A percentile compares a stretch with the other conserved stretches of the same genome.
These are phyloP conservation scores for Alloplasta piceator DNA, from an alignment of 2,888 invertebrate genomes.

Conservation along the genomic window DNA sequence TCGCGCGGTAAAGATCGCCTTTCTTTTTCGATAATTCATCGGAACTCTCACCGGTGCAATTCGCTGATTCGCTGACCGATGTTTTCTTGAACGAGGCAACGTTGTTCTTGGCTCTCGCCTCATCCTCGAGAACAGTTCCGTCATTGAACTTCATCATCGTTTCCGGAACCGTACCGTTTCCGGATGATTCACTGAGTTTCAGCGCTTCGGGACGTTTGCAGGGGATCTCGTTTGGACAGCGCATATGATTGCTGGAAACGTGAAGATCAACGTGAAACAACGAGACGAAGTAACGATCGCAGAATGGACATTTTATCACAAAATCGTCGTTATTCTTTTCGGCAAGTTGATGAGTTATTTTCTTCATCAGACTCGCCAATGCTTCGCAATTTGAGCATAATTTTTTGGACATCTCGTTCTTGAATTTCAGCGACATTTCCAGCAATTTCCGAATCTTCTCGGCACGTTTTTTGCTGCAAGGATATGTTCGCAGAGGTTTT, in stretches of 20 bases:
- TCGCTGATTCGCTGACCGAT: neutral
- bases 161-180: slow-evolving; percentile 62
- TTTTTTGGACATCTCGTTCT: neutral
- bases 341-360: slow-evolving; percentile 53
- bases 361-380: slow-evolving; percentile 60
- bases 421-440: neutral
- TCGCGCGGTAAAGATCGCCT: neutral
- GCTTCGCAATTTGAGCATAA: slow-evolving; percentile 63
- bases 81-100: slow-evolving; percentile 15
- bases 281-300: slow-evolving; percentile 66
- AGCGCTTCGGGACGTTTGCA: slow-evolving; percentile 13
- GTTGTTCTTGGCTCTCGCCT: slow-evolving; percentile 60
- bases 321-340: slow-evolving; percentile 56
- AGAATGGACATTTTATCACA: slow-evolving; percentile 68
- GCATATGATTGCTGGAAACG: slow-evolving; percentile 66
- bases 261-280: slow-evolving; percentile 67
- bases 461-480: neutral
- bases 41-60: too few species aligned
- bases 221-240: slow-evolving; percentile 63
- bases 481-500: neutral
- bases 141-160: slow-evolving; percentile 50
- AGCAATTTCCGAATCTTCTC: neutral
- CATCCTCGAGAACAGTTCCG: slow-evolving; percentile 57
- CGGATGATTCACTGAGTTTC: neutral
- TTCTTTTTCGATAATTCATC: neutral